A percentile compares a stretch with the other conserved stretches of the same genome.
Conservation (phyloP, 2,797 vertebrate species). For the Lagodon rhomboides region DNA sequence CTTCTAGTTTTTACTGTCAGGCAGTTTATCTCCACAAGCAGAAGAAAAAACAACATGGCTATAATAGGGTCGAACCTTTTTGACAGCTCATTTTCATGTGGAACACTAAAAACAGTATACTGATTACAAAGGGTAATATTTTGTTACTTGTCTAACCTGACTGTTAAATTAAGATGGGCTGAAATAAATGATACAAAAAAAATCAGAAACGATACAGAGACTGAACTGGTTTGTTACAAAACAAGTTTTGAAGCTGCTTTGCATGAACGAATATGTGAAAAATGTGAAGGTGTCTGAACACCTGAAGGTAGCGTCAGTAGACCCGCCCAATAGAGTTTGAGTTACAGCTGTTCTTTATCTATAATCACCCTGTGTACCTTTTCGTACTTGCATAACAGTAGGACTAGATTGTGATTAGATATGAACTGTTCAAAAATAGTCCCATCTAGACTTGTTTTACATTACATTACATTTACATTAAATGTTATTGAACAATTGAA, state of each 20-base stretch:
- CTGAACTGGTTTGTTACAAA: background rate
- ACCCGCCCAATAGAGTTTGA: conserved; percentile 21
- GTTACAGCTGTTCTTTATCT: conserved; percentile 26
- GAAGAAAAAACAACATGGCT: background rate
- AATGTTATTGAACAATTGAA: background rate
- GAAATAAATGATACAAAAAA: background rate
- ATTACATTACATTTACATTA: background rate
- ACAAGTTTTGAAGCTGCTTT: conserved; percentile 12
- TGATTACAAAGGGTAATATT: background rate
- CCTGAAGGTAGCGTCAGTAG: background rate
- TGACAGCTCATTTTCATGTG: background rate
- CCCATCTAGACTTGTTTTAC: background rate
- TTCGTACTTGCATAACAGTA: conserved; percentile 1
- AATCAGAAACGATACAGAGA: background rate
- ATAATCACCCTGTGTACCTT: conserved; percentile 6
- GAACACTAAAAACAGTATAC: background rate
- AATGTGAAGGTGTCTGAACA: conserved; percentile 34
- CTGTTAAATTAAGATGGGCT: background rate
- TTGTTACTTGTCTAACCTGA: background rate
- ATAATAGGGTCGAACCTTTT: background rate
- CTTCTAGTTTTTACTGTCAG: too few species aligned
- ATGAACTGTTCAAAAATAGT: background rate
- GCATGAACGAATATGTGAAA: conserved; percentile 3
- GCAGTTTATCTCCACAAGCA: too few species aligned
- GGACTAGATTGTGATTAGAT: conserved; percentile 13